Evolutionary conservation across 2,797 vertebrate species (phyloP), one percentile per base, ranked within the genome.

Genomic region (Sus cebifrons): DNA sequence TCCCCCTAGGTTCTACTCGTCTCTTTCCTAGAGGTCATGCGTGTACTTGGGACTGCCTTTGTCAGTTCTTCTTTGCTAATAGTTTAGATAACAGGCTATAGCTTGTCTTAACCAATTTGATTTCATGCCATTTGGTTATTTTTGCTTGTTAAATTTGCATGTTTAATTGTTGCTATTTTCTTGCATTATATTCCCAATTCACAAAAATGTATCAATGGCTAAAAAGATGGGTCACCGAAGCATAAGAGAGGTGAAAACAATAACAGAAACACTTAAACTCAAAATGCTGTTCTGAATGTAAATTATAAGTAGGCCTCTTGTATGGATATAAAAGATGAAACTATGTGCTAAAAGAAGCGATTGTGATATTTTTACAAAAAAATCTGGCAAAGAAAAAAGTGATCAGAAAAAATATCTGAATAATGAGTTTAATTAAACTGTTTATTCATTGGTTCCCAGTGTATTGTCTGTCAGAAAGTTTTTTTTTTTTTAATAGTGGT

Each of bases 281-380:
- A 58, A 21, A 86, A 86, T 58, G 21, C 10, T 93, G 9, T 96
- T 93, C 62, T 74, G 73, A 89, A 79, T 73, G 56, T 85, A 65
- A 64, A 44, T 56, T 89, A 79, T 52, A 74, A 86, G 29, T 23
- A 85, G 44, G 25, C 21, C 18, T 84, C 65, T 52, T 9, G 14
- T 74, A 29, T 68, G 44, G 32, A n/a, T 77, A 75, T 62, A 88
- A 84, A 70, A 40, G 9, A 44, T 70, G 44, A 89, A 36, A 82
- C 27, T 78, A 86, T 67, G 36, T 67, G 44, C n/a, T 84, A 29
- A 78, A 64, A n/a, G 16, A 92, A 58, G 56, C 75, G 27, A 29
- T 84, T 85, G 23, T 79, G 64, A 89, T 95, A 25, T 25, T 52
- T 83, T 82, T 62, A 92, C 15, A 87, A 56, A 77, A 68, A 52